Conservation (phyloP, 2,797 vertebrate genomes). For the Bradypodion ventrale region DNA sequence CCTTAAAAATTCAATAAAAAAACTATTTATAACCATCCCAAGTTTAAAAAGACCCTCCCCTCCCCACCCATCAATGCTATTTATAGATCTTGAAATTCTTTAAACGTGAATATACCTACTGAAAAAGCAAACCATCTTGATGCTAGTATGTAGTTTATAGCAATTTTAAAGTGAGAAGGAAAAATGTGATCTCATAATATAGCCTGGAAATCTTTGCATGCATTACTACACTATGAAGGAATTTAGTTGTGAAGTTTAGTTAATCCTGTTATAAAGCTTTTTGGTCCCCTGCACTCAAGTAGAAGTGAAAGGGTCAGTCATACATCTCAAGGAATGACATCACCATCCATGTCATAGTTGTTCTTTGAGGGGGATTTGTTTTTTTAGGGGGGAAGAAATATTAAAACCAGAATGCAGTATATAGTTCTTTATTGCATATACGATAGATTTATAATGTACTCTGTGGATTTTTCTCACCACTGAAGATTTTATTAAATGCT, state of each 20-base stretch:
- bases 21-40: too few relatives aligned
- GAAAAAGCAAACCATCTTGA: conserved; percentile 52
- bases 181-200: conserved; percentile 69
- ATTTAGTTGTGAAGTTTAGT: conserved; percentile 61
- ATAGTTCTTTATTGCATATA: neutral
- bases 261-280: conserved; percentile 41
- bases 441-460: neutral
- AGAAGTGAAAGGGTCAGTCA: conserved; percentile 36
- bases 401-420: neutral
- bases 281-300: conserved; percentile 48
- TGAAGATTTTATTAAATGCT: neutral
- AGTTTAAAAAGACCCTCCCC: too few relatives aligned
- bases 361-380: conserved; percentile 2
- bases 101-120: conserved; percentile 54
- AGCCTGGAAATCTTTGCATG: conserved; percentile 56
- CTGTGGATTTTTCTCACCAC: neutral
- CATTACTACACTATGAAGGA: conserved; percentile 55
- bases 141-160: conserved; percentile 61
- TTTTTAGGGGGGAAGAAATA: neutral
- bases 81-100: conserved; percentile 66
- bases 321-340: conserved; percentile 11
- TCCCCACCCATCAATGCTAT: too few relatives aligned
- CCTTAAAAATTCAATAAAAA: too few relatives aligned
- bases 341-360: conserved; percentile 20
- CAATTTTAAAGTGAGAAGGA: conserved; percentile 55